Percentiles rank a stretch among this genome's conserved stretches.
Evolutionary conservation across 2,888 invertebrate species (phyloP).

Genomic region (Sturmia bella): DNA sequence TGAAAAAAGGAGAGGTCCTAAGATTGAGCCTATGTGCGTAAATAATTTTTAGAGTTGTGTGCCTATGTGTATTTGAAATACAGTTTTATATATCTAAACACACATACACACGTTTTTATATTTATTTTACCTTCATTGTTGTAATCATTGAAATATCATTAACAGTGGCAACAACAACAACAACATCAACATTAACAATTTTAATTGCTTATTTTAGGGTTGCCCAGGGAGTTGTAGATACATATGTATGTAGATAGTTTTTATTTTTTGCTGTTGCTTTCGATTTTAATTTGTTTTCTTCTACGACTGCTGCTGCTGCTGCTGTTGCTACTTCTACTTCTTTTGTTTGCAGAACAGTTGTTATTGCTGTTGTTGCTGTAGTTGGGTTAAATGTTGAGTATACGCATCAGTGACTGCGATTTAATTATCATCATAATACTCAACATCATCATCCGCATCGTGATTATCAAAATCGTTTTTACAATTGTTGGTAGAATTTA

Average conservation of each 20-base stretch:
- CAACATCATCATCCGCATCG: conserved; percentile 5
- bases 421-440: conserved; percentile 42
- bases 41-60: too few relatives aligned
- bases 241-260: conserved; percentile 7
- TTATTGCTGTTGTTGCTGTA: conserved; percentile 11
- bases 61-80: conserved; percentile 5
- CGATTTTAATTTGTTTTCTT: conserved; percentile 27
- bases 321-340: conserved; percentile 42
- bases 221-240: conserved; percentile 72
- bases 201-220: conserved; percentile 69
- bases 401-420: conserved; percentile 71
- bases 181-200: conserved; percentile 37
- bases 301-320: conserved; percentile 17
- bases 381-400: conserved; percentile 69
- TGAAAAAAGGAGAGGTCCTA: too few relatives aligned
- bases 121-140: conserved; percentile 36
- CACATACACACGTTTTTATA: neutral
- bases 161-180: conserved; percentile 7
- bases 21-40: too few relatives aligned
- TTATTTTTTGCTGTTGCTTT: conserved; percentile 28
- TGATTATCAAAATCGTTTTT: neutral
- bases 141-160: conserved; percentile 38
- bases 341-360: conserved; percentile 4
- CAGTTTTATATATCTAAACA: conserved; percentile 9
- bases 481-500: conserved; percentile 15